These are phyloP conservation scores for Tragelaphus imberbis DNA, from an alignment of 2,113 vertebrate genomes.

Conservation along the genomic window DNA sequence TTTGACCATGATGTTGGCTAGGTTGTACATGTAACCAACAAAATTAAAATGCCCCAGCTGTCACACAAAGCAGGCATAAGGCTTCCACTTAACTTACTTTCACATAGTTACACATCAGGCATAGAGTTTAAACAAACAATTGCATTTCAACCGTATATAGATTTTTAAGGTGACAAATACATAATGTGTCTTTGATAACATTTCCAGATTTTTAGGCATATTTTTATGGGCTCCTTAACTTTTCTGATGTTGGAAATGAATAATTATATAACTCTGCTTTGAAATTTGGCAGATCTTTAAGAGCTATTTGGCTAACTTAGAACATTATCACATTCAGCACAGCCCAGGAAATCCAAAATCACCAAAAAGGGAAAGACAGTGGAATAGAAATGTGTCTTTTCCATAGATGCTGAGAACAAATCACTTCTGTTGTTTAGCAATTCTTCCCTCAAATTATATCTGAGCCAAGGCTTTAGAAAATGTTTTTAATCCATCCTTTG, in stretches of 20 bases:
- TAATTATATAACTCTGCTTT: conserved; percentile 35
- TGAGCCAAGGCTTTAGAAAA: neutral
- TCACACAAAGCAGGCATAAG: neutral
- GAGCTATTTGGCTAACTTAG: conserved; percentile 17
- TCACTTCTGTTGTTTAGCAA: conserved; percentile 21
- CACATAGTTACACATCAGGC: neutral
- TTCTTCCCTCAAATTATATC: conserved; percentile 11
- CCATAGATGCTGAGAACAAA: conserved; percentile 20
- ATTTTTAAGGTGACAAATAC: neutral
- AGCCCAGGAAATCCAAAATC: conserved; percentile 21
- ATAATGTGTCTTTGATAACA: conserved; percentile 27
- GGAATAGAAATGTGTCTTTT: conserved; percentile 30
- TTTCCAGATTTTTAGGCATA: neutral
- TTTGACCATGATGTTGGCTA: neutral
- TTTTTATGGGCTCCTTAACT: neutral
- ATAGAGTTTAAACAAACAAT: neutral
- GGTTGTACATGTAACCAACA: neutral
- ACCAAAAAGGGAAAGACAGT: conserved; percentile 30
- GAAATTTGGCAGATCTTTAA: conserved; percentile 35
- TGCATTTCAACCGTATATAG: neutral
- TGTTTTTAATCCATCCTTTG: neutral
- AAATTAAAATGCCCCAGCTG: neutral
- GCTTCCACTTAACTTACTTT: neutral
- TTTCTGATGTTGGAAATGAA: conserved; percentile 13
- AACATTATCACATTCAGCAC: conserved; percentile 38